Evolutionary conservation across 2,113 vertebrate species (phyloP).

Genomic region (Dascyllus trimaculatus): DNA sequence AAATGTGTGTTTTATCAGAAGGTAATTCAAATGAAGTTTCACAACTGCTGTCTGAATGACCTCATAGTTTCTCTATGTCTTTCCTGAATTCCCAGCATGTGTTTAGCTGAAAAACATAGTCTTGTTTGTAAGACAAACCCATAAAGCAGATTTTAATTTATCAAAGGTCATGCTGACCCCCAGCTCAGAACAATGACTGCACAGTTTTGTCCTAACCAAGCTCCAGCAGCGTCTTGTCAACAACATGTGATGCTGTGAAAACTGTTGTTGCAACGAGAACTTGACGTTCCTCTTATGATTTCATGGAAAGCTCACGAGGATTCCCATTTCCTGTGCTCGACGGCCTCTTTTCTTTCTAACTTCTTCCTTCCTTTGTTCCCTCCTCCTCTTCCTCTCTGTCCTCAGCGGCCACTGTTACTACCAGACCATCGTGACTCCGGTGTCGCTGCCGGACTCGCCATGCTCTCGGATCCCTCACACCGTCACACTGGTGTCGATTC

Average conservation of each 20-base stretch:
- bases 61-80: background rate
- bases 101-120: background rate
- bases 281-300: constrained; percentile 2
- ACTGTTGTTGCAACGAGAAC: constrained; percentile 26
- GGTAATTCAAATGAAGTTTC: background rate
- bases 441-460: constrained; percentile 90
- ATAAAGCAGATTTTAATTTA: constrained; percentile 12
- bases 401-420: constrained; percentile 95
- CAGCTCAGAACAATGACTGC: constrained; percentile 29
- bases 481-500: constrained; percentile 96
- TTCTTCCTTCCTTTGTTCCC: background rate
- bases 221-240: constrained; percentile 35
- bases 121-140: background rate
- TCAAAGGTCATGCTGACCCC: constrained; percentile 5
- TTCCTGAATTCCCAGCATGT: constrained; percentile 4
- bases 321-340: background rate
- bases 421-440: constrained; percentile 93
- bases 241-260: constrained; percentile 62
- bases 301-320: constrained; percentile 8
- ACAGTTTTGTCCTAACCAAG: constrained; percentile 26
- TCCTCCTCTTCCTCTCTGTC: background rate
- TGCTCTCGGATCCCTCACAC: constrained; percentile 95
- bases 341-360: background rate
- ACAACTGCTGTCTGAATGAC: background rate
- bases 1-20: background rate